Conservation (phyloP, 2,888 invertebrate species). For the Lottia gigantea region DNA sequence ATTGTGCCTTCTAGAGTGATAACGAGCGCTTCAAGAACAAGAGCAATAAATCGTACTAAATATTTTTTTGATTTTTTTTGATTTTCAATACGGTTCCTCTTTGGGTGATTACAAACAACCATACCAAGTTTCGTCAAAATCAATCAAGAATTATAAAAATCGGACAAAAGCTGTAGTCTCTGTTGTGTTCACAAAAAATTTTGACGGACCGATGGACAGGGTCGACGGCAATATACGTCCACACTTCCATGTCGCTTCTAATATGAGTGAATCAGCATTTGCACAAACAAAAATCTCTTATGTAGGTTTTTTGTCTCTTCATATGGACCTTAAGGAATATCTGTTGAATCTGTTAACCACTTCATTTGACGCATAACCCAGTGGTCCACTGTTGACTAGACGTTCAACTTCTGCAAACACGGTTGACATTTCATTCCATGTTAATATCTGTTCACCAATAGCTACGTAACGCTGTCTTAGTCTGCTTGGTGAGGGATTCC, state of each 20-base stretch:
- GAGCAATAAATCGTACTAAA: too few relatives aligned
- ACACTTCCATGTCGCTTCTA: background rate
- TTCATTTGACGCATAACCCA: background rate
- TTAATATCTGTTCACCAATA: background rate
- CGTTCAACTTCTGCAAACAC: background rate
- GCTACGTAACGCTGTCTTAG: background rate
- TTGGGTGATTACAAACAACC: too few relatives aligned
- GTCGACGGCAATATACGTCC: too few relatives aligned
- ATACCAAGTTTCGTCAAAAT: too few relatives aligned
- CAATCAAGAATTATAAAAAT: too few relatives aligned
- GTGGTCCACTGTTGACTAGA: background rate
- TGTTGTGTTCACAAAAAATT: too few relatives aligned
- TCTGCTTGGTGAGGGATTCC: background rate
- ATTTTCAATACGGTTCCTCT: too few relatives aligned
- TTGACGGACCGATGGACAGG: too few relatives aligned
- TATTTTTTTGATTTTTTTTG: too few relatives aligned
- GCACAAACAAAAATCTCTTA: conserved; percentile 3
- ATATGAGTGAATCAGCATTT: background rate
- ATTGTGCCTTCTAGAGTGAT: too few relatives aligned
- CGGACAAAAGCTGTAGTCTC: too few relatives aligned
- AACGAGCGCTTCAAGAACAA: too few relatives aligned
- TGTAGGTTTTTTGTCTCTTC: background rate
- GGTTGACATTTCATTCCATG: conserved; percentile 12
- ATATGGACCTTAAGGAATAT: background rate
- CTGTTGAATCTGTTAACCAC: background rate